Evolutionary conservation across 2,797 vertebrate genomes (phyloP), one percentile per base, ranked within the genome.

Genomic region (Limosa lapponica): DNA sequence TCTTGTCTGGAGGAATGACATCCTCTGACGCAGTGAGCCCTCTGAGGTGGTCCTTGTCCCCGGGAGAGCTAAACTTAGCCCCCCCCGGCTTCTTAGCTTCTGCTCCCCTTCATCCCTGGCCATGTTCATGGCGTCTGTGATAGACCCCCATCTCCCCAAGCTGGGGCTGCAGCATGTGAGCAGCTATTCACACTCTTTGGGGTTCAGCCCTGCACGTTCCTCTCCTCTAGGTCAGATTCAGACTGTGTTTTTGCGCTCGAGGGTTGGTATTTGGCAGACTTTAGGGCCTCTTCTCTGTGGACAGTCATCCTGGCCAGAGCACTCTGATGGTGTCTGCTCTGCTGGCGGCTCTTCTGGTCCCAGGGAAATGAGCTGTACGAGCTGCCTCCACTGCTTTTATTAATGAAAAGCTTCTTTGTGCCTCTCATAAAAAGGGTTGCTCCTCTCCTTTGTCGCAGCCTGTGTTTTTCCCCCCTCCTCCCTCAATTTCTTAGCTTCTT

Each of bases 341-440:
- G 24, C 74, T 24, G 34, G 34, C 9, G 0, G 34, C 66, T 71
- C 61, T 62, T 44, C 52, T 77, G 59, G 54, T 67, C 51, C 82
- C 91, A 90, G 96, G 64, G 44, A 90, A 94, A 61, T 80, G 82
- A 89, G 59, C 88, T 94, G 66, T 65, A n/a, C 0, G 2, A 91
- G 70, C 73, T 23, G 57, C 71, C 62, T 87, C 64, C 0, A 0
- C 64, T 54, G 88, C 77, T 87, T 84, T 84, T 67, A 52, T 79
- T 85, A 48, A 95, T 93, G 94, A 96, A 97, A 96, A 90, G 86
- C 90, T 92, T 64, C 91, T 90, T 94, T 96, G 91, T 93, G 59
- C 49, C n/a, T 49, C 81, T 92, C 59, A 55, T 62, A n/a, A 72
- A 85, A 82, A 78, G 70, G 51, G 17, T 41, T 82, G 54, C 52